Evolutionary conservation across 2,797 vertebrate genomes (phyloP), one percentile per base, ranked within the genome.

Genomic region (Aulostomus chinensis): DNA sequence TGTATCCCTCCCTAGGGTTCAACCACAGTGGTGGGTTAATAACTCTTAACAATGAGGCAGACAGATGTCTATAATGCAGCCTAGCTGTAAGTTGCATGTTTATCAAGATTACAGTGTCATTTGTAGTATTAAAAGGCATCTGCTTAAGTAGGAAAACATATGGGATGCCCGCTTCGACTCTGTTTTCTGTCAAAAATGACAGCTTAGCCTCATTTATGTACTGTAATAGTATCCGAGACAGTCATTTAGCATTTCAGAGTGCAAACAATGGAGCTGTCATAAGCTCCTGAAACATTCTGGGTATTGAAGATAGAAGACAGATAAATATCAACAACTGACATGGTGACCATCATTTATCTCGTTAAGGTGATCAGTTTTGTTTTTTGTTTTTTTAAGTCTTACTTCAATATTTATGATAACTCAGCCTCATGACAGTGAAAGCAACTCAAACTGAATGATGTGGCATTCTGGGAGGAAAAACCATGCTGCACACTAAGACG

Each of bases 31-130:
- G n/a, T n/a, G n/a, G n/a, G n/a, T n/a, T n/a, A n/a, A n/a, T n/a
- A n/a, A n/a, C n/a, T n/a, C n/a, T n/a, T n/a, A n/a, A n/a, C n/a
- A n/a, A n/a, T n/a, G n/a, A n/a, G n/a, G n/a, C n/a, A n/a, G n/a
- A n/a, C n/a, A n/a, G n/a, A n/a, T n/a, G n/a, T n/a, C n/a, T n/a
- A n/a, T n/a, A n/a, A n/a, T n/a, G n/a, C n/a, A n/a, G n/a, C n/a
- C n/a, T n/a, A n/a, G n/a, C n/a, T n/a, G n/a, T n/a, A n/a, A n/a
- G n/a, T n/a, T n/a, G 38, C 52, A 66, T 2, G 46, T 51, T 65
- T 59, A 59, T 70, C 35, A 32, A 75, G 68, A 83, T 77, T 70
- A 80, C 43, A 52, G 58, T 63, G 66, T 69, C 36, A 61, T 50
- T 65, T 64, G 13, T 51, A 37, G 61, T 56, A 69, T 76, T 76